These are phyloP conservation scores for Pachydiplax longipennis DNA, from an alignment of 2,888 invertebrate species.

Conservation along the genomic window DNA sequence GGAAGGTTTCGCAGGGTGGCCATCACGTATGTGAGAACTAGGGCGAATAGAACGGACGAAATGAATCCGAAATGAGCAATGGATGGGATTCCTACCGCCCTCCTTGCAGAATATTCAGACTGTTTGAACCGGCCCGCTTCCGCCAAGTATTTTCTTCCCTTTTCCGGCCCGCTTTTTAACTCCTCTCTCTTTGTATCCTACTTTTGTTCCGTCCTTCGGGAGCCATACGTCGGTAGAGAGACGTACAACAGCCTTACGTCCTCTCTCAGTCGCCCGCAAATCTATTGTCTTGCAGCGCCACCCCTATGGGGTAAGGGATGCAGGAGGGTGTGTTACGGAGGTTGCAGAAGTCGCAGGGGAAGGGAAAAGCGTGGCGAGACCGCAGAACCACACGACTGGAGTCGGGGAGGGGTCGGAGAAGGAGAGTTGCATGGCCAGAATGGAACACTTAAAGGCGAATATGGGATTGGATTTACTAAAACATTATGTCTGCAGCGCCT, in stretches of 20 bases:
- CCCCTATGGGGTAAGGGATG: not conserved
- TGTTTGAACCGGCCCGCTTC: not conserved
- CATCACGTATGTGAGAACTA: not conserved
- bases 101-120: not conserved
- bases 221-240: not conserved
- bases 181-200: not conserved
- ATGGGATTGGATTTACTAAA: conserved; percentile 39
- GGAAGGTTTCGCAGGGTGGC: not conserved
- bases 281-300: conserved; percentile 24
- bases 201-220: not conserved
- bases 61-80: not conserved
- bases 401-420: not conserved
- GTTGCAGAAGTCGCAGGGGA: not conserved
- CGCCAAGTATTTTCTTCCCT: not conserved
- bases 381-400: conserved; percentile 1
- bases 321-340: not conserved
- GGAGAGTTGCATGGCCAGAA: not conserved
- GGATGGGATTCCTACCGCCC: not conserved
- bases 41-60: not conserved
- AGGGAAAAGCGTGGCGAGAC: not conserved
- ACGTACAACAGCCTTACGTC: not conserved
- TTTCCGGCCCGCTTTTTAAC: not conserved
- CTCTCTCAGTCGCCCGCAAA: conserved; percentile 6
- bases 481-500: conserved; percentile 17
- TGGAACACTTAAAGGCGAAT: conserved; percentile 16